Conservation (phyloP, 2,113 vertebrate species). For the Mystacornis crossleyi region DNA sequence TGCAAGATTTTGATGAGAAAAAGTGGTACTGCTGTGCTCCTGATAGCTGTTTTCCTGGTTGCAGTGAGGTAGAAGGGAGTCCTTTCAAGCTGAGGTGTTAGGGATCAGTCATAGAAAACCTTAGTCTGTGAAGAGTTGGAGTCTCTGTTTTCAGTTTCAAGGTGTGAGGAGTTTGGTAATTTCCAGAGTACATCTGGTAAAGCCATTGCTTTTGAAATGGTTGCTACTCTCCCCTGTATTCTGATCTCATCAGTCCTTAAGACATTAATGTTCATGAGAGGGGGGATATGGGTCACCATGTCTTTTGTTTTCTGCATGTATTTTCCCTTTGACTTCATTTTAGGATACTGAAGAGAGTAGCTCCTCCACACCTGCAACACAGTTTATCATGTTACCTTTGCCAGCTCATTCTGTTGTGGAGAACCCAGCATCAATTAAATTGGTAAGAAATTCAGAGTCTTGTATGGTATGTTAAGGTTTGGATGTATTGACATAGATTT, state of each 20-base stretch:
- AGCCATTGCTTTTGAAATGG: neutral
- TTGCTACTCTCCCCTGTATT: neutral
- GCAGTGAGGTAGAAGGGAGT: neutral
- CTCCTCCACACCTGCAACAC: slow-evolving; percentile 74
- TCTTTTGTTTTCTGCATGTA: neutral
- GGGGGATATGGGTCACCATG: neutral
- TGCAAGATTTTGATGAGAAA: neutral
- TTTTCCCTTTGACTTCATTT: slow-evolving; percentile 9
- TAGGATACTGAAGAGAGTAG: slow-evolving; percentile 84
- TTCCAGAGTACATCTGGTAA: neutral
- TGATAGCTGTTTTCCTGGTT: neutral
- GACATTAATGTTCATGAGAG: neutral
- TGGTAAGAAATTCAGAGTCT: slow-evolving; percentile 78
- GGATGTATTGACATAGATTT: neutral
- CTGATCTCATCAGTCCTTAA: neutral
- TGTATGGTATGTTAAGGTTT: neutral
- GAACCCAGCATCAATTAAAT: slow-evolving; percentile 85
- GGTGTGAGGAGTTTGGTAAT: neutral
- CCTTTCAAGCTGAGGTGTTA: neutral
- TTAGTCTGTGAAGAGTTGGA: neutral
- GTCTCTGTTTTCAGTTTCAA: neutral
- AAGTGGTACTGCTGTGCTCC: neutral
- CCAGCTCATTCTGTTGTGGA: slow-evolving; percentile 81
- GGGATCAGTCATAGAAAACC: neutral
- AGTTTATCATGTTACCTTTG: slow-evolving; percentile 91